These are phyloP conservation scores for Drosophila emarginata DNA, from an alignment of 2,888 invertebrate genomes.

Conservation along the genomic window DNA sequence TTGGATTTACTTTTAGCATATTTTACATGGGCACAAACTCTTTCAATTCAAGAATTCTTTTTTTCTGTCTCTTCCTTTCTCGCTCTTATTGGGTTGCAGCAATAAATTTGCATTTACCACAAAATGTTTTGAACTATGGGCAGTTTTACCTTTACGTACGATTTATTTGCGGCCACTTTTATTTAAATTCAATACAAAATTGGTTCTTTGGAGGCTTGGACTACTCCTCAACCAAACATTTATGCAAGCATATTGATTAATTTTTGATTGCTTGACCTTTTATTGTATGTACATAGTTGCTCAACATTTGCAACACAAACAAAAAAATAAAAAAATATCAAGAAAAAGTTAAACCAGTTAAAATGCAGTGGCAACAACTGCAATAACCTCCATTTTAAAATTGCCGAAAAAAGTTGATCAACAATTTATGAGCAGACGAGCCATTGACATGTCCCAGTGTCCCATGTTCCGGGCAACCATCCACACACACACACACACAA, in stretches of 20 bases:
- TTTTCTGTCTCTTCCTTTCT: neutral
- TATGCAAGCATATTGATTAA: conserved; percentile 64
- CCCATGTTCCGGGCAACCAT: too few species aligned
- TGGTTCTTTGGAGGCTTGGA: neutral
- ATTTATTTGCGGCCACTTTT: conserved; percentile 69
- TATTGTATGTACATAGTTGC: neutral
- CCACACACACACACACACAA: too few species aligned
- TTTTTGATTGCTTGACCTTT: conserved; percentile 65
- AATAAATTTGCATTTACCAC: conserved; percentile 77
- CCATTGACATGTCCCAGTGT: conserved; percentile 20
- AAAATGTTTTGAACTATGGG: conserved; percentile 73
- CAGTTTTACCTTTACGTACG: conserved; percentile 44
- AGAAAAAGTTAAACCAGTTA: conserved; percentile 7
- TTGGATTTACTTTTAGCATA: conserved; percentile 78
- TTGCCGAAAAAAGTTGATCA: conserved; percentile 28
- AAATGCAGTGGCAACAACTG: conserved; percentile 12
- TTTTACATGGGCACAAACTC: conserved; percentile 71
- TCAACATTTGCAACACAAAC: conserved; percentile 20
- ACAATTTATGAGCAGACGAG: conserved; percentile 39
- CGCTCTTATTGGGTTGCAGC: conserved; percentile 36
- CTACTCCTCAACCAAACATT: conserved; percentile 5
- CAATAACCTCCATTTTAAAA: conserved; percentile 1
- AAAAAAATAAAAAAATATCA: too few species aligned
- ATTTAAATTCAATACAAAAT: conserved; percentile 54
- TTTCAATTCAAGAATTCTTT: conserved; percentile 7